These are phyloP conservation scores for Lota lota DNA, from an alignment of 2,113 vertebrate species.

Conservation along the genomic window DNA sequence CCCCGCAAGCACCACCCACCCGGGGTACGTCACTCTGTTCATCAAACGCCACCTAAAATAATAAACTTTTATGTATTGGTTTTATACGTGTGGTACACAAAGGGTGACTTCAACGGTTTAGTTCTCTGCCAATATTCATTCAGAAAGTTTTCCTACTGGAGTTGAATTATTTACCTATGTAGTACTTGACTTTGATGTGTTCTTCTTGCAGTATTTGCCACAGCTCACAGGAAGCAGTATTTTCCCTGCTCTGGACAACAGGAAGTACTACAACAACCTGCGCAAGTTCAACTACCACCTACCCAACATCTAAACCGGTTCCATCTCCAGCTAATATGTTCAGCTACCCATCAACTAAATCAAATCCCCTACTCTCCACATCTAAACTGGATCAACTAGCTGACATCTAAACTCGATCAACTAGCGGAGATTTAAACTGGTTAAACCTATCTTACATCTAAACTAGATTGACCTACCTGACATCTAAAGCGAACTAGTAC, in stretches of 20 bases:
- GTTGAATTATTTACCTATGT: neutral
- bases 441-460: too few relatives aligned
- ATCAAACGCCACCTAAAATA: too few relatives aligned
- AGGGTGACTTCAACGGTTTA: too few relatives aligned
- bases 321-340: too few relatives aligned
- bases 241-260: slow-evolving; percentile 86
- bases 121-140: neutral
- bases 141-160: neutral
- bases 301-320: slow-evolving; percentile 78
- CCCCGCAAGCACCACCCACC: slow-evolving; percentile 77
- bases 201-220: slow-evolving; percentile 78
- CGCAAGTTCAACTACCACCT: slow-evolving; percentile 86
- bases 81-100: too few relatives aligned
- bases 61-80: too few relatives aligned
- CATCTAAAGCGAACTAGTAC: too few relatives aligned
- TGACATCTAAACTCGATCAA: neutral
- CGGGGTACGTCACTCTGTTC: slow-evolving; percentile 70
- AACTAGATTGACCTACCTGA: too few relatives aligned
- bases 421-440: too few relatives aligned
- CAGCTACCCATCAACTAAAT: too few relatives aligned
- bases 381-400: neutral
- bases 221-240: slow-evolving; percentile 83
- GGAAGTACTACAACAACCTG: slow-evolving; percentile 80
- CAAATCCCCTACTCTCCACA: too few relatives aligned
- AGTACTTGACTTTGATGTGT: neutral